Percentiles rank a stretch among this genome's conserved stretches.
Conservation (phyloP, 1,140 invertebrate genomes). For the Leptonema lineaticorne region DNA sequence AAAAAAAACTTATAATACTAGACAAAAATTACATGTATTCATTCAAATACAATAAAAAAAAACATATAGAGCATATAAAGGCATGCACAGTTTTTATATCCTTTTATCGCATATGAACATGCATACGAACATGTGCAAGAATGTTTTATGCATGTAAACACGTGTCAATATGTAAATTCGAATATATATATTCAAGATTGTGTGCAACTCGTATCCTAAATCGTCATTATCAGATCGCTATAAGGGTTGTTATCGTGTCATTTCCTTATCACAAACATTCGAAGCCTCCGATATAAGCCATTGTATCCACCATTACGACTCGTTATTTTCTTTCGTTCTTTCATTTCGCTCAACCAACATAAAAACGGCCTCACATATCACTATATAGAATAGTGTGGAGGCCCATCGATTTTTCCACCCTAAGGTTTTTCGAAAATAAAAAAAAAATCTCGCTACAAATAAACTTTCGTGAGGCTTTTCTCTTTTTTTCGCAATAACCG, state of each 20-base stretch:
- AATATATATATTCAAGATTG: not conserved
- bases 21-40: no score
- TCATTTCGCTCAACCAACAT: no score
- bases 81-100: no score
- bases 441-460: not conserved
- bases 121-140: no score
- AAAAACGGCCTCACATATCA: no score
- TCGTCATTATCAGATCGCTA: conserved; percentile 16
- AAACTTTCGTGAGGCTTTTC: not conserved
- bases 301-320: conserved; percentile 5
- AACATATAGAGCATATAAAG: no score
- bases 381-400: not conserved
- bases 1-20: no score
- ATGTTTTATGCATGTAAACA: no score
- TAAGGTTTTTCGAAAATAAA: not conserved
- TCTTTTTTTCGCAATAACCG: not conserved
- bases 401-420: not conserved
- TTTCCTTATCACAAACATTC: conserved; percentile 16
- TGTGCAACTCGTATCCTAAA: not conserved
- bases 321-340: conserved; percentile 11
- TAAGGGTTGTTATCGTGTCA: conserved; percentile 22
- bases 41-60: no score
- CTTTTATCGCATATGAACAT: no score
- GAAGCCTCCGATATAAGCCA: conserved; percentile 2
- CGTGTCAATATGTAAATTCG: no score